Percentiles rank a stretch among this genome's conserved stretches.
Conservation (phyloP, 2,797 vertebrate species). For the Perodicticus potto region DNA sequence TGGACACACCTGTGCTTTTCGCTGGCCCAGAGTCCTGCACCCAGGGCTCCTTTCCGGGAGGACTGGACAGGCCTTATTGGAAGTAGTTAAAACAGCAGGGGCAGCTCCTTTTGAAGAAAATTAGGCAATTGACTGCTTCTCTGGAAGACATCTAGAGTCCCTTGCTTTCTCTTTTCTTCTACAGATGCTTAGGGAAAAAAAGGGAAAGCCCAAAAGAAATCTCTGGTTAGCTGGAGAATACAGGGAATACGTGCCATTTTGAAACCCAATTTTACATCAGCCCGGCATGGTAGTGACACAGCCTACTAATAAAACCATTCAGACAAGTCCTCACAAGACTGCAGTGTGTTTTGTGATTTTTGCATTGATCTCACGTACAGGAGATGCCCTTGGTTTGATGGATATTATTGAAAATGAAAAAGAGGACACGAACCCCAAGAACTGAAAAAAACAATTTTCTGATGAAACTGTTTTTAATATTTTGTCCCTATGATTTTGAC, state of each 20-base stretch:
- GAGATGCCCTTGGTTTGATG: neutral
- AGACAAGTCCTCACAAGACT: slow-evolving; percentile 25
- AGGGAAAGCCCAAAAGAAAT: neutral
- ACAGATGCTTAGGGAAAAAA: neutral
- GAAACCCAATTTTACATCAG: slow-evolving; percentile 26
- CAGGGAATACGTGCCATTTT: slow-evolving; percentile 61
- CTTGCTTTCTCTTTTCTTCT: neutral
- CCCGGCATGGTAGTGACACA: slow-evolving; percentile 12
- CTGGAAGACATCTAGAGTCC: neutral
- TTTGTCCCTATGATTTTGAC: neutral
- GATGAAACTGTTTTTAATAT: neutral
- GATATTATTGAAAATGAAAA: slow-evolving; percentile 29
- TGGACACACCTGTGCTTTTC: too few species aligned
- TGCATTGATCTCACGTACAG: neutral
- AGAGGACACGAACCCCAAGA: neutral
- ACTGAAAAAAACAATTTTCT: neutral
- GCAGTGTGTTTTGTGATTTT: neutral
- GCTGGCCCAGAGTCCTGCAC: neutral
- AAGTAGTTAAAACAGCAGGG: neutral
- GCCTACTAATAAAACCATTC: slow-evolving; percentile 12
- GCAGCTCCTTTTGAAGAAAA: neutral
- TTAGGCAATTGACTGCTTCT: neutral
- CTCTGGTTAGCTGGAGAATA: neutral
- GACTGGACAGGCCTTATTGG: neutral
- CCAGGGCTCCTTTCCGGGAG: neutral